Base-by-base conservation (phyloP, 2,113 vertebrate genomes). In the Delphinus delphis region DNA sequence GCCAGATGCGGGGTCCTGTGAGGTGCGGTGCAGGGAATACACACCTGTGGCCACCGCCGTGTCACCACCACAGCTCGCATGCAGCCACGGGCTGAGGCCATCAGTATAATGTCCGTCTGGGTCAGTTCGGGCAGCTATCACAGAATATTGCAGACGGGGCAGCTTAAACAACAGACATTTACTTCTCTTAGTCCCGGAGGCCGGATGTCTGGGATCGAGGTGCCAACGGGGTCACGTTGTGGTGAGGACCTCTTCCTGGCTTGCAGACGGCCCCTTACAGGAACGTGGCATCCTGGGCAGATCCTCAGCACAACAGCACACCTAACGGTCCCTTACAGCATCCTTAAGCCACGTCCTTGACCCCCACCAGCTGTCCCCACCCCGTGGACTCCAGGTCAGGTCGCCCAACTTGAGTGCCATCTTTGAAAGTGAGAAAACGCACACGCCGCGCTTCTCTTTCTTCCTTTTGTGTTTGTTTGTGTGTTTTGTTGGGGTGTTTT, bases 91-190 rank as follows among this genome's bases (percentile, higher is more conserved):
- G 11, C 38, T 47, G 38, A 44, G 71, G 55, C 71, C 71, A 50
- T 76, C 87, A 50, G 38, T 50, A 8, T 5, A 50, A 8, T 5
- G 21, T 5, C 18, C 2, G 31, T 33, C 20, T 81, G 18, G 67
- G 17, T 68, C 55, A 17, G 33, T 23, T 60, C 13, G 0, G n/a
- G 79, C 53, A 8, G 6, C 23, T 28, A 10, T 7, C 20, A 15
- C 20, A 23, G 21, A 38, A 36, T 0, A 10, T 0, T 9, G 0
- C 14, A 12, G 38, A 2, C 5, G 1, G 8, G 53, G 28, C 0
- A 6, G 36, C 86, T 33, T 33, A 21, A 33, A 8, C 9, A 8
- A 12, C 38, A 50, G 23, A 5, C 44, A 11, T 23, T 44, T 14
- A 9, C 62, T n/a, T 25, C 55, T 76, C 38, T 10, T 0, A 2